Conservation (phyloP, 2,113 vertebrate genomes). For the Mungos mungo region DNA sequence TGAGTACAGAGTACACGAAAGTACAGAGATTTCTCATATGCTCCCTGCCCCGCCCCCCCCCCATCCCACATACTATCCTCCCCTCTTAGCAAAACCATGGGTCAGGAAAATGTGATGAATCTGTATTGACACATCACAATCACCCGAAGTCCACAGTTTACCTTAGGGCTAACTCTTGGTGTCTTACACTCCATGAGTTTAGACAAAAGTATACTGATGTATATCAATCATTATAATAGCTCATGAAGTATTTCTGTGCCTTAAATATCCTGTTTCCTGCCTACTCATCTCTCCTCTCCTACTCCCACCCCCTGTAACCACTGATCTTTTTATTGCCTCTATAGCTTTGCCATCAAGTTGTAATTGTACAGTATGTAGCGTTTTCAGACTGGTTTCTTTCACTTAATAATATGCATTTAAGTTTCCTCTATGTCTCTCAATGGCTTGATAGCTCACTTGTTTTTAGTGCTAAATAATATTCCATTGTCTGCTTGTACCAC, state of each 20-base stretch:
- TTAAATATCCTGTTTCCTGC: neutral
- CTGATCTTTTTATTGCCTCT: neutral
- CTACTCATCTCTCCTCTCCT: neutral
- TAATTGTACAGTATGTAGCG: neutral
- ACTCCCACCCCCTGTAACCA: neutral
- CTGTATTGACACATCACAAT: neutral
- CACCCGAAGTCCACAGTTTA: neutral
- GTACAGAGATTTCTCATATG: neutral
- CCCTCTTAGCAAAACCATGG: neutral
- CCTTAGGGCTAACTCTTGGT: too few relatives aligned
- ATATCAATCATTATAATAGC: neutral
- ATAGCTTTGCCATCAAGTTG: neutral
- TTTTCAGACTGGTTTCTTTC: neutral
- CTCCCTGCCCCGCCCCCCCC: rapidly evolving
- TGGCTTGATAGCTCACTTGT: neutral
- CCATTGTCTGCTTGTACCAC: neutral
- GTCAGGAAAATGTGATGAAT: neutral
- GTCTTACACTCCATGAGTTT: neutral
- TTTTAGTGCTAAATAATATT: neutral
- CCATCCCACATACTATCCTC: neutral
- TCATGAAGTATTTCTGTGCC: neutral
- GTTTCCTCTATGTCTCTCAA: neutral
- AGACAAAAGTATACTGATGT: neutral
- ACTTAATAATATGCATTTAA: neutral
- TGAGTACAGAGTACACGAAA: neutral